Percentiles rank a stretch among this genome's conserved stretches.
Evolutionary conservation across 2,113 vertebrate genomes (phyloP).

Genomic region (Pheucticus melanocephalus): DNA sequence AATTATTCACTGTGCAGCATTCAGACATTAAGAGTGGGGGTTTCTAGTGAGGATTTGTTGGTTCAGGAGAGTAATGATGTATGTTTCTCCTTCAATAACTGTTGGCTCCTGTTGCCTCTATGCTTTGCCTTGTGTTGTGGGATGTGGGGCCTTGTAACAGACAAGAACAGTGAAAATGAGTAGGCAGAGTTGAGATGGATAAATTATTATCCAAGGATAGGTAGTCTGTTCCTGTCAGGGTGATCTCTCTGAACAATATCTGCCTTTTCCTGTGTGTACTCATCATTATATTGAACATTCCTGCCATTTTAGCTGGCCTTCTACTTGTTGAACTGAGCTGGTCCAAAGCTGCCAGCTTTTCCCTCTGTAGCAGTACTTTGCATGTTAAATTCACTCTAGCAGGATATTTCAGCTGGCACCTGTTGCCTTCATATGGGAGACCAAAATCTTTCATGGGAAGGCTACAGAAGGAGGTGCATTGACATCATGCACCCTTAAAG

Average conservation of each 20-base stretch:
- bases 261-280: neutral
- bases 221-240: neutral
- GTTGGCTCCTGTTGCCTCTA: neutral
- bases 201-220: neutral
- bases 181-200: neutral
- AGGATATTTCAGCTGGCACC: neutral
- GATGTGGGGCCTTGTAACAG: neutral
- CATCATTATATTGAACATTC: neutral
- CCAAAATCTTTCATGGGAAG: neutral
- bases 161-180: neutral
- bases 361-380: neutral
- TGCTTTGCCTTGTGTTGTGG: neutral
- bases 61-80: neutral
- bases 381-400: neutral
- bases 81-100: neutral
- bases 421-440: neutral
- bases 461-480: neutral
- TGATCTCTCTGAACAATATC: neutral
- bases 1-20: neutral
- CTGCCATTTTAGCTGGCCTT: neutral
- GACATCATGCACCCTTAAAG: neutral
- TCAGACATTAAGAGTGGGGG: neutral
- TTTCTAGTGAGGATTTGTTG: neutral
- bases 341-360: neutral
- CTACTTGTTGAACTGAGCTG: neutral